A percentile compares a stretch with the other conserved stretches of the same genome.
Conservation (phyloP, 2,113 vertebrate species). For the Opisthocomus hoazin region DNA sequence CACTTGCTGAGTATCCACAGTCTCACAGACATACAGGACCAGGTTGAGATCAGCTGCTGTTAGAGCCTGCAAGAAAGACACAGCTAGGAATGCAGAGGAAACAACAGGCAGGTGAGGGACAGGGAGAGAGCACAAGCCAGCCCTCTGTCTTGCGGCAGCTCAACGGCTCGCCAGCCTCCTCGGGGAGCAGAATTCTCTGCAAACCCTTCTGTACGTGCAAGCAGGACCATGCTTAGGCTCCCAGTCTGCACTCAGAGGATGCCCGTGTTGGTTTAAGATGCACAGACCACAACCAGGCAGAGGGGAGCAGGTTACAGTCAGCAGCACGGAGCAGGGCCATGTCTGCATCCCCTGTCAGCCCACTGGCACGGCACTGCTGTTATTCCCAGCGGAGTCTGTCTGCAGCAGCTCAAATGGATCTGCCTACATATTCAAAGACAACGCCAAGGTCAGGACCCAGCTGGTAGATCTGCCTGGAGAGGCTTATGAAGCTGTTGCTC, state of each 20-base stretch:
- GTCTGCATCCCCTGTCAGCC: neutral
- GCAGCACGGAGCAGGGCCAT: neutral
- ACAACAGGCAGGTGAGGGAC: neutral
- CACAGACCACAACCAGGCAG: neutral
- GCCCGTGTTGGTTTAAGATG: neutral
- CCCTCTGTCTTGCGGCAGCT: neutral
- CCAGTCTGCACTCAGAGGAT: neutral
- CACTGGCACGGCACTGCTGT: neutral
- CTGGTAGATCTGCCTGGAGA: neutral
- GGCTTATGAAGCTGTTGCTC: neutral
- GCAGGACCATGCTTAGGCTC: neutral
- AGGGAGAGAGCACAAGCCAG: neutral
- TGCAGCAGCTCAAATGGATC: neutral
- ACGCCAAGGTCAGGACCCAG: neutral
- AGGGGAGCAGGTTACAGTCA: neutral
- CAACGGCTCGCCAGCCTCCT: neutral
- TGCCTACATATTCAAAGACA: neutral
- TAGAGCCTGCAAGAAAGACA: slow-evolving; percentile 80
- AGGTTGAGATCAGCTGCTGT: slow-evolving; percentile 95
- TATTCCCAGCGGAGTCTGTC: neutral
- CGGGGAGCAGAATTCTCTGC: neutral
- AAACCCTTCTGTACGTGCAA: neutral
- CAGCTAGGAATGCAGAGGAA: neutral
- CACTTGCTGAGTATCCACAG: slow-evolving; percentile 92
- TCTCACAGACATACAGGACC: slow-evolving; percentile 96